Base-by-base conservation (phyloP, 2,888 invertebrate genomes). In the Acanthacorydalis orientalis region DNA sequence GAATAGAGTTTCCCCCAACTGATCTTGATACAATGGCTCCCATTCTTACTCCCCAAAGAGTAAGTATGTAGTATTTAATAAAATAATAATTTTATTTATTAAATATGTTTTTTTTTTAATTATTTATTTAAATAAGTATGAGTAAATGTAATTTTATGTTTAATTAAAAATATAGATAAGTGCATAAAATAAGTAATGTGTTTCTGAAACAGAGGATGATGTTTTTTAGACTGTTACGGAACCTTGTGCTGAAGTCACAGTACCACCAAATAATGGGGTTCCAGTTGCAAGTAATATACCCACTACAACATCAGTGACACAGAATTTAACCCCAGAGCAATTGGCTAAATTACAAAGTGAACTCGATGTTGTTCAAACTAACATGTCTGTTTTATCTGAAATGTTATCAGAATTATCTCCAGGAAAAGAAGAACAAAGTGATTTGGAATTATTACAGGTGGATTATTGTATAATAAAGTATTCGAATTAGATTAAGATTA, bases 1-100 rank as follows among this genome's bases (percentile, higher is more conserved):
- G 97, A 37, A 92, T 98, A 48, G 96, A 97, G 65, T 98, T 98
- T 67, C 98, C 98, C 1, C 82, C 90, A 73, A 90, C 93, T 4
- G 92, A 95, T 65, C 68, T 92, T 53, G 95, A 95, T 62, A 77
- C 86, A 4, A 83, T 91, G 81, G 93, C 90, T 43, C 92, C 93
- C 0, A 92, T 93, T 54, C 85, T 87, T 59, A 93, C 92, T 52
- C 92, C 92, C 11, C 85, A 88, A 62, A 75, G 89, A 69, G 90
- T 90, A 70, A 68, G 68, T 61, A 51, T n/a, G n/a, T n/a, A n/a
- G n/a, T n/a, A n/a, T n/a, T n/a, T n/a, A n/a, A n/a, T n/a, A n/a
- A n/a, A 12, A 11, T 33, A 35, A 23, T 15, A 1, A 31, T 7
- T 50, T 43, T 43, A 14, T 14, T 37, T 35, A 46, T 44, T 47